These are phyloP conservation scores for Hydractinia echinata DNA, from an alignment of 30 jellyfish, hydroid and myxozoan genomes.

Conservation along the genomic window DNA sequence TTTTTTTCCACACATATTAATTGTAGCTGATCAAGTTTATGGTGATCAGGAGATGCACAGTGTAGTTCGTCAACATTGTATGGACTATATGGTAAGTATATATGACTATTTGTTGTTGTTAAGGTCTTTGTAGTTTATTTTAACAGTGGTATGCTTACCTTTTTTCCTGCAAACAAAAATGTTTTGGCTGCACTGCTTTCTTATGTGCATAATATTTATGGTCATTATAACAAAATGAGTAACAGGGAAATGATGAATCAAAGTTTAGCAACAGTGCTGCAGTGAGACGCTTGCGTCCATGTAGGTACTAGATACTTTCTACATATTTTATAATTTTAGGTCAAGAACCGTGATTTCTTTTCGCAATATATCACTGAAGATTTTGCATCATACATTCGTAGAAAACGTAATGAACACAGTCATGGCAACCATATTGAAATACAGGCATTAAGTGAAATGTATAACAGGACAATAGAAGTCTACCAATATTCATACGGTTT, in stretches of 20 bases:
- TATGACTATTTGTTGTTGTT: neutral
- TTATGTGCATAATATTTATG: too few species aligned
- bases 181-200: too few species aligned
- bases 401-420: slow-evolving; percentile 80
- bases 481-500: slow-evolving; percentile 71
- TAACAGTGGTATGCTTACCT: neutral
- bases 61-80: slow-evolving; percentile 85
- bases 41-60: slow-evolving; percentile 99
- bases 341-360: slow-evolving; percentile 78
- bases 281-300: too few species aligned
- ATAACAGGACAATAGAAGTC: slow-evolving; percentile 88
- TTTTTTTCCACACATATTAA: too few species aligned
- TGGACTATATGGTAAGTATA: slow-evolving; percentile 86
- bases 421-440: slow-evolving; percentile 96
- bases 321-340: slow-evolving; percentile 22
- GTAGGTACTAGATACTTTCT: neutral
- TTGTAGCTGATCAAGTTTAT: slow-evolving; percentile 92
- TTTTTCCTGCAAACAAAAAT: too few species aligned
- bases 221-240: too few species aligned
- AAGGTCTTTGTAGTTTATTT: neutral
- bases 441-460: slow-evolving; percentile 95
- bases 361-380: slow-evolving; percentile 95
- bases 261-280: too few species aligned
- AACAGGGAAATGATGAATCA: too few species aligned
- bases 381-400: slow-evolving; percentile 69